These are phyloP conservation scores for Pygmarrhopalites habei DNA, from an alignment of 1,140 invertebrate species.

Conservation along the genomic window DNA sequence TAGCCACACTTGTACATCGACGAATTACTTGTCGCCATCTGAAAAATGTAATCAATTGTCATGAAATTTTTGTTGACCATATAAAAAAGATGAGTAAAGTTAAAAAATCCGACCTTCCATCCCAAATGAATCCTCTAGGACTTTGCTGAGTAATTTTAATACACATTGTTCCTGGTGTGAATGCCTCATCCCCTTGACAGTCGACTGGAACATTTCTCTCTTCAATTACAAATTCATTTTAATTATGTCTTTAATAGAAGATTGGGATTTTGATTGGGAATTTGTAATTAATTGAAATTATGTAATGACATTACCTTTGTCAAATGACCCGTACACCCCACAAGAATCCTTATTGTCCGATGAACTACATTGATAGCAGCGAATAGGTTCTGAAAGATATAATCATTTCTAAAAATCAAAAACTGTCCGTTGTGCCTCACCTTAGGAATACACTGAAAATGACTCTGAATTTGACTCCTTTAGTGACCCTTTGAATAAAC, in stretches of 20 bases:
- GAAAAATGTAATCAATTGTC: constrained; percentile 1
- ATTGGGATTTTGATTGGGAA: too few species aligned
- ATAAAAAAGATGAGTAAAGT: too few species aligned
- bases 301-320: too few species aligned
- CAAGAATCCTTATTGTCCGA: constrained; percentile 73
- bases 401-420: neutral
- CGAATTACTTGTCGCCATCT: constrained; percentile 85
- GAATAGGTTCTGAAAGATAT: constrained; percentile 50
- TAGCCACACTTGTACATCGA: constrained; percentile 79
- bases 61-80: too few species aligned
- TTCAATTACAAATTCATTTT: too few species aligned
- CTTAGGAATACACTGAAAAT: too few species aligned
- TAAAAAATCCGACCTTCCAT: constrained; percentile 32
- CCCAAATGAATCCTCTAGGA: constrained; percentile 80
- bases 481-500: too few species aligned
- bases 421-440: too few species aligned
- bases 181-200: constrained; percentile 79
- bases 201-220: constrained; percentile 73
- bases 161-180: constrained; percentile 87
- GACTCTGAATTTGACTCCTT: too few species aligned
- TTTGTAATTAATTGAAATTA: too few species aligned
- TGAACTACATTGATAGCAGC: constrained; percentile 83
- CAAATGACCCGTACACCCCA: constrained; percentile 76
- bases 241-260: too few species aligned
- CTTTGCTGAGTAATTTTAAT: constrained; percentile 83